phyloP scores from a whole-genome alignment of 2,888 invertebrate genomes.

The Tiliacea aurago region DNA sequence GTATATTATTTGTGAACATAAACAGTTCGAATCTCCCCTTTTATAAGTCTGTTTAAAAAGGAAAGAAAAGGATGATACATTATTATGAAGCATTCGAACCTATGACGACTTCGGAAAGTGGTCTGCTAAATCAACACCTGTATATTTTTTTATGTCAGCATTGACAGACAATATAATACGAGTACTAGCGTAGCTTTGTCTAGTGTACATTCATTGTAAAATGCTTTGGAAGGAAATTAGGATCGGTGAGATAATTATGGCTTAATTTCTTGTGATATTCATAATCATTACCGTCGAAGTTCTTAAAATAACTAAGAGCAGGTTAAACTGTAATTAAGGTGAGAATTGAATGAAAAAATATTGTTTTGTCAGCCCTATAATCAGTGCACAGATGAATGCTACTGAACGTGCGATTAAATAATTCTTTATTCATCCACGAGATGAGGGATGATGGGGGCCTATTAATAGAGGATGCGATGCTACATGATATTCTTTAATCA shows the following conservation, averaged over 20 bases:
- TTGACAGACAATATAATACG: not conserved
- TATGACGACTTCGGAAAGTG: not conserved
- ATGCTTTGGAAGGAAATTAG: not conserved
- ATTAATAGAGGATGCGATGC: slow-evolving; percentile 24
- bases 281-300: no score
- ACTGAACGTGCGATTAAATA: slow-evolving; percentile 38
- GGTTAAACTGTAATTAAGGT: not conserved
- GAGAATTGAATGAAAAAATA: not conserved
- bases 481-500: slow-evolving; percentile 18
- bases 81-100: not conserved
- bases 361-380: slow-evolving; percentile 15
- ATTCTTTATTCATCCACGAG: slow-evolving; percentile 30
- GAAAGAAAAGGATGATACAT: not conserved
- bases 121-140: not conserved
- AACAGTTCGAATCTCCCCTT: not conserved
- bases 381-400: slow-evolving; percentile 23
- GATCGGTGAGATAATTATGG: no score
- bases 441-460: not conserved
- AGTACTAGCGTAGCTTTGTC: not conserved
- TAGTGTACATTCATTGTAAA: not conserved
- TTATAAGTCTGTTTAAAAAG: not conserved
- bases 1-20: not conserved
- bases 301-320: not conserved
- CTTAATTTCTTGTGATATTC: not conserved
- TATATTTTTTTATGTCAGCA: not conserved